Evolutionary conservation across 2,797 vertebrate species (phyloP).

Genomic region (Manis javanica): DNA sequence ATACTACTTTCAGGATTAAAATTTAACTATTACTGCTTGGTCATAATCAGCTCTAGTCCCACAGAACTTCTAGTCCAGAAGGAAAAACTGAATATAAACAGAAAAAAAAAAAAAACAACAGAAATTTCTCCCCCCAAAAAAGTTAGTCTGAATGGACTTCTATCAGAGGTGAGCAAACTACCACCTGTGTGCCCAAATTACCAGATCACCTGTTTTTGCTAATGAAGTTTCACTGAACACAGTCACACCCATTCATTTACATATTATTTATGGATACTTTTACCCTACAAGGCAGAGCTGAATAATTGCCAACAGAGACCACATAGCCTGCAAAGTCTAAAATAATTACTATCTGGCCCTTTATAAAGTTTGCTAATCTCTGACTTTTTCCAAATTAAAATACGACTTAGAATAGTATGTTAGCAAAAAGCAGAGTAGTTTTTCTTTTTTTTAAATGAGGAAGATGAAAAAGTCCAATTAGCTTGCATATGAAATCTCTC

Average conservation of each 20-base stretch:
- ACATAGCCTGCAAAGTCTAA: background rate
- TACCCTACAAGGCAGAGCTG: background rate
- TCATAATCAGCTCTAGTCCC: background rate
- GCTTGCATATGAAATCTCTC: slow-evolving; percentile 53
- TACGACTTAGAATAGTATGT: background rate
- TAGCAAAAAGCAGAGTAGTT: slow-evolving; percentile 25
- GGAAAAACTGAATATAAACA: slow-evolving; percentile 49
- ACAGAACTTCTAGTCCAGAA: background rate
- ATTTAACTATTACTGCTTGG: slow-evolving; percentile 25
- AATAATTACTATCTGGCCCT: background rate
- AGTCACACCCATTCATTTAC: background rate
- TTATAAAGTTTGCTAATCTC: background rate
- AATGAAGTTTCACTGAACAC: background rate
- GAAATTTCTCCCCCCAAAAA: background rate
- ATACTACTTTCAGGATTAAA: slow-evolving; percentile 11
- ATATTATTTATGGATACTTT: background rate
- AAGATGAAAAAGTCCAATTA: slow-evolving; percentile 48
- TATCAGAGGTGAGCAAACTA: slow-evolving; percentile 1
- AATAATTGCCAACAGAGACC: background rate
- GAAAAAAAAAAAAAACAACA: background rate
- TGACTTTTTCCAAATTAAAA: slow-evolving; percentile 53
- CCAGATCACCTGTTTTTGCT: background rate
- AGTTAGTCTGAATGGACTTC: background rate
- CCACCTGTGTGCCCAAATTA: background rate
- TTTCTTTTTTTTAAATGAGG: slow-evolving; percentile 34